These are phyloP conservation scores for Rhogogaster chlorosoma DNA, from an alignment of 2,888 invertebrate genomes.

Conservation along the genomic window DNA sequence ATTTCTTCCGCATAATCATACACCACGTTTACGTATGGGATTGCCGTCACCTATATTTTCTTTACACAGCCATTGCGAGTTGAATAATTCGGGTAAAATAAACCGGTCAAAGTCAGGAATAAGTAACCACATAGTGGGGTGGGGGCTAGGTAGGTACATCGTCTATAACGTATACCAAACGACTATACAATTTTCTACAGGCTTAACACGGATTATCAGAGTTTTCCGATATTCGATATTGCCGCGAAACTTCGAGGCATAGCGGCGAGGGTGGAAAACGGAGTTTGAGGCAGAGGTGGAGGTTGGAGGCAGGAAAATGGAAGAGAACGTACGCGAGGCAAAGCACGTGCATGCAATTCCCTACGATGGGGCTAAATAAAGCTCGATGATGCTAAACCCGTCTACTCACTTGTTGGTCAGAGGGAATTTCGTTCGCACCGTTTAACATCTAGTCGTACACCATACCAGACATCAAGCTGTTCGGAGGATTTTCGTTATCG, in stretches of 20 bases:
- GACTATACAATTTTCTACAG: conserved; percentile 35
- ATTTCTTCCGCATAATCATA: background rate
- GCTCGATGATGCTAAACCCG: conserved; percentile 27
- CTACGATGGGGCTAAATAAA: conserved; percentile 35
- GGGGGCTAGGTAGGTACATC: background rate
- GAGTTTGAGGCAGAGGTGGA: background rate
- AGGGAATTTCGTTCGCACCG: conserved; percentile 32
- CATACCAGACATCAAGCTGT: background rate
- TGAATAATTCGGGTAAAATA: background rate
- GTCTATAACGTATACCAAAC: conserved; percentile 29
- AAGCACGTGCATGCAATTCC: conserved; percentile 31
- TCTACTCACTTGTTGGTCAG: conserved; percentile 27
- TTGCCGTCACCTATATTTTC: background rate
- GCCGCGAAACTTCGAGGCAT: conserved; percentile 19
- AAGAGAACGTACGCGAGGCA: no score
- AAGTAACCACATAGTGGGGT: background rate
- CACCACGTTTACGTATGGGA: no score
- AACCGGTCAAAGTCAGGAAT: conserved; percentile 19
- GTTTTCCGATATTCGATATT: conserved; percentile 45
- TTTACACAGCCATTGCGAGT: background rate
- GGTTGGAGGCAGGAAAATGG: background rate
- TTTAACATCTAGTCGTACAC: conserved; percentile 24
- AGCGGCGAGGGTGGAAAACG: background rate
- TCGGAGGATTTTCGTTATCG: background rate
- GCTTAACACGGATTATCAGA: conserved; percentile 44